These are phyloP conservation scores for Campoplex capitator DNA, from an alignment of 2,888 invertebrate species.

Conservation along the genomic window DNA sequence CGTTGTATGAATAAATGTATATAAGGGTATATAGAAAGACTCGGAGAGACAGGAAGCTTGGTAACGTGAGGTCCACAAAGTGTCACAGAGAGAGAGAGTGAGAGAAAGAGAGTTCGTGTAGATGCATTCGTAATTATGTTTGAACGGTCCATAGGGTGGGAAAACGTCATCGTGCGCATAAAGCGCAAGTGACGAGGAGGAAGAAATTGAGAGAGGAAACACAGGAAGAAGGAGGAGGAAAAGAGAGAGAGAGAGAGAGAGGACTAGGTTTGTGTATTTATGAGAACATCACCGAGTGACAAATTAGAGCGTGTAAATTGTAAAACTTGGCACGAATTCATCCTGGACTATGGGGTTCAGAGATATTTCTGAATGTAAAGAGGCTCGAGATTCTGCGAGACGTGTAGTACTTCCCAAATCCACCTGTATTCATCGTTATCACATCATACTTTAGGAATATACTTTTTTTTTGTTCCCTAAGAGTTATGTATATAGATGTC, in stretches of 20 bases:
- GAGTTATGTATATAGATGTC: background rate
- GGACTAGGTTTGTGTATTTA: slow-evolving; percentile 19
- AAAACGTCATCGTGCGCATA: slow-evolving; percentile 7
- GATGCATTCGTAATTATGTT: slow-evolving; percentile 51
- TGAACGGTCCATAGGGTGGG: slow-evolving; percentile 30
- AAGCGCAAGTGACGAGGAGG: slow-evolving; percentile 21
- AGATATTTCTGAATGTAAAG: slow-evolving; percentile 10
- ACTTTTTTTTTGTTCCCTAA: background rate
- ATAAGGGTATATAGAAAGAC: background rate
- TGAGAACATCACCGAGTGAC: slow-evolving; percentile 38
- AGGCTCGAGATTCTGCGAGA: background rate
- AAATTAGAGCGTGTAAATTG: slow-evolving; percentile 47
- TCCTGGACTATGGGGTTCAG: slow-evolving; percentile 4
- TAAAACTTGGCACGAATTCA: slow-evolving; percentile 46
- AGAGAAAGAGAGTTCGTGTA: slow-evolving; percentile 8
- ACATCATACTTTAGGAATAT: background rate
- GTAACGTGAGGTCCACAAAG: background rate
- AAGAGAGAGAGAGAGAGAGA: background rate
- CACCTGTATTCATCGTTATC: background rate
- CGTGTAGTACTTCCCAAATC: background rate
- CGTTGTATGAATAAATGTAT: background rate
- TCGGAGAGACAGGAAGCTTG: background rate
- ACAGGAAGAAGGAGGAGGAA: background rate
- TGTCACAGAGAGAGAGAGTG: background rate
- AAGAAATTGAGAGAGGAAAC: background rate